Conservation (phyloP, 2,797 vertebrate genomes). For the Sphenodon punctatus region DNA sequence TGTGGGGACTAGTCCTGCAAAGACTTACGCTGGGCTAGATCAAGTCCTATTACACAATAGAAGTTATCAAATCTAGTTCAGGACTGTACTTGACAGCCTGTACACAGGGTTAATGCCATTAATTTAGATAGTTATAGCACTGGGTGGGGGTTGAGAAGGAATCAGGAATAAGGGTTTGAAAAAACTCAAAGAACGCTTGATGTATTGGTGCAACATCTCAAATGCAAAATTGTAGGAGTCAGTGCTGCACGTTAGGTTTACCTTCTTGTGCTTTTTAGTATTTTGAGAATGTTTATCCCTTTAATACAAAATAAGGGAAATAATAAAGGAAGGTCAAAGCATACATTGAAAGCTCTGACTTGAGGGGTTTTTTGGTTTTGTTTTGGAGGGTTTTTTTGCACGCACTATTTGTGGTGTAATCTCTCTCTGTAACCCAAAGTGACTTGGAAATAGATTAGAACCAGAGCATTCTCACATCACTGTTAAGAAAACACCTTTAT, state of each 20-base stretch:
- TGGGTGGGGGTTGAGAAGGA: no score
- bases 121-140: no score
- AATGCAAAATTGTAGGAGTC: not conserved
- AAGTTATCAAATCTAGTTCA: no score
- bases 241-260: not conserved
- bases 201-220: no score
- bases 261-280: constrained; percentile 19
- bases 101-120: no score
- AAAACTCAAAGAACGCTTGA: no score
- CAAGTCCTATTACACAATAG: no score
- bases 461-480: not conserved
- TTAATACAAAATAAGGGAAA: not conserved
- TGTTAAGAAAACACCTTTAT: not conserved
- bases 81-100: no score
- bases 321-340: constrained; percentile 1
- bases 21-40: no score
- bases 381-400: constrained; percentile 13
- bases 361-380: not conserved
- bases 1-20: no score
- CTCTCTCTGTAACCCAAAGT: constrained; percentile 47
- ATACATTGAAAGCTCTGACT: not conserved
- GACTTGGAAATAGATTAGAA: constrained; percentile 44
- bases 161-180: no score
- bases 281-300: not conserved
- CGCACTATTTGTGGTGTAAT: constrained; percentile 8